Evolutionary conservation across 1,140 invertebrate species (phyloP).

Genomic region (Hyposmocoma kahamanoa): DNA sequence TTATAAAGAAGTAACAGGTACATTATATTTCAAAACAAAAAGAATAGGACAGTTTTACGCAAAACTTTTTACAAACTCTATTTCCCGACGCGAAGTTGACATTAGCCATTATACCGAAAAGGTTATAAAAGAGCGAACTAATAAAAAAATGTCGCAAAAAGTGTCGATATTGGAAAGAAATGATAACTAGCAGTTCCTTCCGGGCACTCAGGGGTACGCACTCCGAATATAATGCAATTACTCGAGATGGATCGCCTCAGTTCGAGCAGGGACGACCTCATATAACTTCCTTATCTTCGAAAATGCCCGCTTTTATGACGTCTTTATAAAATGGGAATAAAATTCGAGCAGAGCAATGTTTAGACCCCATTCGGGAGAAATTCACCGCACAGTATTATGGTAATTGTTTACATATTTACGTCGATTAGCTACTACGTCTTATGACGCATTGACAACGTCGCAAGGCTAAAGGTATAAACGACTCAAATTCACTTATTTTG

Average conservation of each 20-base stretch:
- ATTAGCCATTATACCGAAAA: too few relatives aligned
- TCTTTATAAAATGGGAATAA: constrained; percentile 31
- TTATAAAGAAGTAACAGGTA: too few relatives aligned
- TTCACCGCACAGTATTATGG: not conserved
- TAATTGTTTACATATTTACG: not conserved
- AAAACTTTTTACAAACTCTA: too few relatives aligned
- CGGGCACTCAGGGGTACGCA: constrained; percentile 25
- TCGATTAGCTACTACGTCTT: too few relatives aligned
- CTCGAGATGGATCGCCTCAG: constrained; percentile 33
- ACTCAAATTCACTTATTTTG: too few relatives aligned
- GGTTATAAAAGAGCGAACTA: too few relatives aligned
- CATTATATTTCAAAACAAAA: too few relatives aligned
- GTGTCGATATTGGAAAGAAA: constrained; percentile 29
- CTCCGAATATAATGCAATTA: constrained; percentile 41
- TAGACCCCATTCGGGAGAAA: not conserved
- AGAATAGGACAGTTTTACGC: too few relatives aligned
- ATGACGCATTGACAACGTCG: too few relatives aligned
- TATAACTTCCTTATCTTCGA: constrained; percentile 35
- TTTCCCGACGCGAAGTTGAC: too few relatives aligned
- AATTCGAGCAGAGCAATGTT: constrained; percentile 6
- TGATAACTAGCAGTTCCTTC: constrained; percentile 27
- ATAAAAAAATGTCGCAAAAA: constrained; percentile 12
- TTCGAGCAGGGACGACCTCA: constrained; percentile 23
- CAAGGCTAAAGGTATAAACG: too few relatives aligned
- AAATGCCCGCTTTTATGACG: constrained; percentile 27